These are phyloP conservation scores for Carapus acus DNA, from an alignment of 2,797 vertebrate species.

Conservation along the genomic window DNA sequence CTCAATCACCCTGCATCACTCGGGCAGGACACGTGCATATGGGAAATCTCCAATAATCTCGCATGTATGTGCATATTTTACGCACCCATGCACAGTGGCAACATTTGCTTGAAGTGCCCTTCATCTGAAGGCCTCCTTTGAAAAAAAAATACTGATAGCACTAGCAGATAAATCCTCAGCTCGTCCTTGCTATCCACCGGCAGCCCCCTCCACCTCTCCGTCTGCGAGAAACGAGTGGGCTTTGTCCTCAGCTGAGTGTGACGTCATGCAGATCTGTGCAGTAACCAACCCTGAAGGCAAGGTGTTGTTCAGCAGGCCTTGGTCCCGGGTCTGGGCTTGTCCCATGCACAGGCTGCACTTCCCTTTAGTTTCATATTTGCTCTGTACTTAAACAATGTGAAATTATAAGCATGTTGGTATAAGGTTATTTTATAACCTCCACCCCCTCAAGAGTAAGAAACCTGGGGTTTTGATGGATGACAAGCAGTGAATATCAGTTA, in stretches of 20 bases:
- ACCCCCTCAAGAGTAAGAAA: conserved; percentile 3
- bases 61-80: conserved; percentile 28
- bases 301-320: conserved; percentile 38
- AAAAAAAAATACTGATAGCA: too few relatives aligned
- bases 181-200: conserved; percentile 49
- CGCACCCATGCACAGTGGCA: neutral
- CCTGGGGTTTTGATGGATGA: neutral
- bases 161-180: conserved; percentile 12
- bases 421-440: conserved; percentile 17
- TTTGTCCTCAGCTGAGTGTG: conserved; percentile 73
- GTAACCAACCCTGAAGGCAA: conserved; percentile 56
- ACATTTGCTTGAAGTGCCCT: conserved; percentile 29
- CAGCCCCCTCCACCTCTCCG: conserved; percentile 49
- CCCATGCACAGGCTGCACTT: conserved; percentile 19
- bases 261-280: conserved; percentile 61
- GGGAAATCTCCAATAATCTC: conserved; percentile 30
- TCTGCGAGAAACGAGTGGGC: conserved; percentile 66
- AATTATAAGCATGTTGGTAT: neutral
- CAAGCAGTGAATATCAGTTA: too few relatives aligned
- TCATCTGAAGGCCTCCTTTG: conserved; percentile 23
- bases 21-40: conserved; percentile 42
- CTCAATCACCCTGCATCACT: conserved; percentile 34
- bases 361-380: conserved; percentile 14
- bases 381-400: neutral
- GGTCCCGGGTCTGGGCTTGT: conserved; percentile 43